Percentiles rank a stretch among this genome's conserved stretches.
phyloP scores from a whole-genome alignment of 92 coral and sea anemone genomes.

The Parazoanthus swiftii region DNA sequence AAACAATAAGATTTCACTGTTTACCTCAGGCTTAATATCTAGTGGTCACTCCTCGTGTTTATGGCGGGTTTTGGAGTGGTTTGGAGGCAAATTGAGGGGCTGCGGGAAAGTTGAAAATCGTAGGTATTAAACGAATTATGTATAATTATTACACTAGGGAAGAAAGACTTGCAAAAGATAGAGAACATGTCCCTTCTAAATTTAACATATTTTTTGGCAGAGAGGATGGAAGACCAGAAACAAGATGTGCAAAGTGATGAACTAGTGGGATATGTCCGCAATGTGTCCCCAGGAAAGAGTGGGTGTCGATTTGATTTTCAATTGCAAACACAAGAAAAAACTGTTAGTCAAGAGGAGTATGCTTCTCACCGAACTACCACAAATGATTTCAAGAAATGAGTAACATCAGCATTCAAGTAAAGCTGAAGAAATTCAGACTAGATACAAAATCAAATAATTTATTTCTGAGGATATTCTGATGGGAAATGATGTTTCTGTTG shows the following conservation, averaged over 20 bases:
- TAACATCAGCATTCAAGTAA: slow-evolving; percentile 26
- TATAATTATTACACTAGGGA: too few species aligned
- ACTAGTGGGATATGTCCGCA: slow-evolving; percentile 27
- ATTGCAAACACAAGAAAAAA: slow-evolving; percentile 33
- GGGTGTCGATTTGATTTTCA: slow-evolving; percentile 38
- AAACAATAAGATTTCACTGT: too few species aligned
- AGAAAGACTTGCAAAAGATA: too few species aligned
- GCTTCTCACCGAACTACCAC: slow-evolving; percentile 30
- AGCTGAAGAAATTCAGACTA: slow-evolving; percentile 36
- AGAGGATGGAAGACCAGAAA: slow-evolving; percentile 1
- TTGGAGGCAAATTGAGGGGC: too few species aligned
- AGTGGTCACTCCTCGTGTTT: too few species aligned
- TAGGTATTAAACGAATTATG: too few species aligned
- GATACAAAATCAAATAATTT: slow-evolving; percentile 35
- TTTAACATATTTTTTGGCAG: background rate
- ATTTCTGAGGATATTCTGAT: slow-evolving; percentile 39
- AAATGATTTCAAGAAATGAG: slow-evolving; percentile 39
- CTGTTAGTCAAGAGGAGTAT: slow-evolving; percentile 30
- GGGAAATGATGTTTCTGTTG: slow-evolving; percentile 38
- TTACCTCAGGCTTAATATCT: too few species aligned
- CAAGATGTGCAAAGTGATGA: background rate
- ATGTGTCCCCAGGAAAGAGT: slow-evolving; percentile 39
- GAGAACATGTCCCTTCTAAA: background rate
- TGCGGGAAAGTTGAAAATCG: too few species aligned
- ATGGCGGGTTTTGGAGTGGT: too few species aligned